A percentile compares a stretch with the other conserved stretches of the same genome.
Conservation (phyloP, 2,113 vertebrate species). For the Centrocercus urophasianus region DNA sequence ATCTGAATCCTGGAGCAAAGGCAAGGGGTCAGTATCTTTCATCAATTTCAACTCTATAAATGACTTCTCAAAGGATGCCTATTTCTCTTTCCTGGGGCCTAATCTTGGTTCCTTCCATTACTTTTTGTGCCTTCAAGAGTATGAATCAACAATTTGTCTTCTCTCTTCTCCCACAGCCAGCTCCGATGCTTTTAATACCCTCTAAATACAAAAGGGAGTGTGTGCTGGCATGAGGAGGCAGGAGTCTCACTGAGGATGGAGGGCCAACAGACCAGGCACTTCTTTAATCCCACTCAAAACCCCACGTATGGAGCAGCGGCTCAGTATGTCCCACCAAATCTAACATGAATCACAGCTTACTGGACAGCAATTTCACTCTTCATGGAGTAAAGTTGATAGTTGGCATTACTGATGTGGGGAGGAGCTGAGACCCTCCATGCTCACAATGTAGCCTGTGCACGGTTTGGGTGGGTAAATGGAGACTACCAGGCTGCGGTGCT, state of each 20-base stretch:
- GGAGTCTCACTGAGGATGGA: neutral
- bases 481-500: neutral
- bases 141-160: neutral
- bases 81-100: neutral
- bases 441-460: rapidly evolving
- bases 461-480: neutral
- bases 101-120: neutral
- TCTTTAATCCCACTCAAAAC: neutral
- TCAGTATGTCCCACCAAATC: neutral
- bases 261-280: neutral
- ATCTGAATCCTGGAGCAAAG: constrained; percentile 26
- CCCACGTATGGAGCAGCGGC: neutral
- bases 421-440: neutral
- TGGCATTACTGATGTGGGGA: neutral
- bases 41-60: constrained; percentile 20
- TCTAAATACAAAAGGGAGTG: neutral
- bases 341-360: neutral
- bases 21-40: neutral
- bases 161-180: neutral
- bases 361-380: neutral
- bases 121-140: neutral
- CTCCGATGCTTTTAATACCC: neutral
- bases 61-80: neutral
- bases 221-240: neutral
- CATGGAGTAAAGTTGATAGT: neutral